Evolutionary conservation across 2,797 vertebrate species (phyloP).

Genomic region (Bovichtus variegatus): DNA sequence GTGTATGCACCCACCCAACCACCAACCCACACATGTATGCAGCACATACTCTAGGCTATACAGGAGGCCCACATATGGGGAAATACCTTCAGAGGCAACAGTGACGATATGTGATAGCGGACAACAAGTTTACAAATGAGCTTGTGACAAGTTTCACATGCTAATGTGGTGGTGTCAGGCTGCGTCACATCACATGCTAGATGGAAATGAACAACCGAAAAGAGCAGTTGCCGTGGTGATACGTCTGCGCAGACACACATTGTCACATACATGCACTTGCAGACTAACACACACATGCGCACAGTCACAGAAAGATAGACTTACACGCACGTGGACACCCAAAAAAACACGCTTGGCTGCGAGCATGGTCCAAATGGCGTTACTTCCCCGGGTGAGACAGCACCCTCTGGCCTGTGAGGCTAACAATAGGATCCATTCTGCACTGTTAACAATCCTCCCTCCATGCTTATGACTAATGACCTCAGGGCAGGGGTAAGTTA

Average conservation of each 20-base stretch:
- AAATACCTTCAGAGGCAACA: constrained; percentile 47
- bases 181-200: constrained; percentile 49
- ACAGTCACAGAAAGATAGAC: constrained; percentile 38
- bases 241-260: constrained; percentile 31
- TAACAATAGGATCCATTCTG: constrained; percentile 80
- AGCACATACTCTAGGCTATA: background rate
- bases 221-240: constrained; percentile 73
- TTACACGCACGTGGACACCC: constrained; percentile 32
- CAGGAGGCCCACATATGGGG: constrained; percentile 35
- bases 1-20: constrained; percentile 24
- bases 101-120: constrained; percentile 25
- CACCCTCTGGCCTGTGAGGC: constrained; percentile 69
- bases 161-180: constrained; percentile 58
- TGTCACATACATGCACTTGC: constrained; percentile 41
- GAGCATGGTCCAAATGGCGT: constrained; percentile 63
- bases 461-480: constrained; percentile 72
- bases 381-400: constrained; percentile 68
- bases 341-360: constrained; percentile 62
- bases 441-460: constrained; percentile 44
- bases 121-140: constrained; percentile 57
- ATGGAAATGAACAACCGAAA: constrained; percentile 47
- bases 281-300: constrained; percentile 7
- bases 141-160: constrained; percentile 43
- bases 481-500: constrained; percentile 66
- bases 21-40: constrained; percentile 12